Percentiles rank a stretch among this genome's conserved stretches.
phyloP scores from a whole-genome alignment of 2,113 vertebrate genomes.

The Campylorhamphus procurvoides region DNA sequence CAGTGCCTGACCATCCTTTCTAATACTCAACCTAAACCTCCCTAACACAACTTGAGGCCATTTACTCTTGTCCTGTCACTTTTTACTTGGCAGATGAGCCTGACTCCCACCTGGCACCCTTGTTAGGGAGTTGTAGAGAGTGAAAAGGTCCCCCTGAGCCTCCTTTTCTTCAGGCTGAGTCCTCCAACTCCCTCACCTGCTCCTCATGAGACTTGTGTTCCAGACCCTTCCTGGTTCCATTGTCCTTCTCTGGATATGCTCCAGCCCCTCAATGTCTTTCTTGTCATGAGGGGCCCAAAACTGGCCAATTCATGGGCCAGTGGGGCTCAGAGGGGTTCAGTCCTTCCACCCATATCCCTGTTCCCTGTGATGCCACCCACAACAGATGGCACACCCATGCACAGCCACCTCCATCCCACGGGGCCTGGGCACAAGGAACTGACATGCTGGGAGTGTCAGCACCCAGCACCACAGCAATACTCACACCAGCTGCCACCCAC shows the following conservation, averaged over 20 bases:
- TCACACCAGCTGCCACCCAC: fast-evolving
- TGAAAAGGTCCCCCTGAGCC: fast-evolving
- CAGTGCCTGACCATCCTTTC: neutral
- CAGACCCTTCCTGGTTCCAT: neutral
- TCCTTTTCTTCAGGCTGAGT: neutral
- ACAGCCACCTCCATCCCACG: fast-evolving
- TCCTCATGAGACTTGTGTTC: neutral
- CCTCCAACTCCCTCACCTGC: neutral
- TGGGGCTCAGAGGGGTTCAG: fast-evolving
- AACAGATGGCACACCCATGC: neutral
- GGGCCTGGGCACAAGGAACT: neutral
- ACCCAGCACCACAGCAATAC: fast-evolving
- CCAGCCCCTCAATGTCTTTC: neutral
- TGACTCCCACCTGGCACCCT: fast-evolving
- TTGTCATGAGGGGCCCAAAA: neutral
- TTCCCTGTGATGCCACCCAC: neutral
- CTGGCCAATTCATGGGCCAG: neutral
- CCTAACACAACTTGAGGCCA: neutral
- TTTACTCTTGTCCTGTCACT: neutral
- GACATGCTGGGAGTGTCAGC: fast-evolving
- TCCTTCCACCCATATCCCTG: neutral
- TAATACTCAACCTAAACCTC: neutral
- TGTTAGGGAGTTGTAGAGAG: neutral
- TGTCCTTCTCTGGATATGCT: neutral
- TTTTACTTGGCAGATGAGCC: neutral